These are phyloP conservation scores for Chelonus formosanus DNA, from an alignment of 2,888 invertebrate genomes.

Conservation along the genomic window DNA sequence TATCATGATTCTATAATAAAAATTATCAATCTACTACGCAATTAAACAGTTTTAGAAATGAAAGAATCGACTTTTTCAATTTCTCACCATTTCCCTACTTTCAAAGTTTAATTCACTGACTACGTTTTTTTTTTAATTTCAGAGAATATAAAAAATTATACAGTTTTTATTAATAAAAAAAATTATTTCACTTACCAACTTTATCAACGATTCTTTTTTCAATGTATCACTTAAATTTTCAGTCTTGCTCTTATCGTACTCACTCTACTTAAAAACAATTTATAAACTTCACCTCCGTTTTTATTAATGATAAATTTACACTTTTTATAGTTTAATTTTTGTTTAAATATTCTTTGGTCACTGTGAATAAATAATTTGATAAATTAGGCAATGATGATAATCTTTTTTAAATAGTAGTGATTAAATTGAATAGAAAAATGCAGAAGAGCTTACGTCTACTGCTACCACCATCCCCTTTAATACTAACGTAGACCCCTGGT, in stretches of 20 bases:
- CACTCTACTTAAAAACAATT: too few relatives aligned
- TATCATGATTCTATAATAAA: too few relatives aligned
- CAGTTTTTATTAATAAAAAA: not conserved
- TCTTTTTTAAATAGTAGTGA: not conserved
- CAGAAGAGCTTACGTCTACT: slow-evolving; percentile 35
- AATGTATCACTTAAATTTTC: too few relatives aligned
- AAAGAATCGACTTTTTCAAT: not conserved
- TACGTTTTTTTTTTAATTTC: not conserved
- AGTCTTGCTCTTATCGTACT: too few relatives aligned
- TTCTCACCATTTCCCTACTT: not conserved
- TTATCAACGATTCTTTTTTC: too few relatives aligned
- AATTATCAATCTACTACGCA: not conserved
- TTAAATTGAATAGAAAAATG: not conserved
- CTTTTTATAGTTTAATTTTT: too few relatives aligned
- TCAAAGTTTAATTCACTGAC: not conserved
- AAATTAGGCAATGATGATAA: too few relatives aligned
- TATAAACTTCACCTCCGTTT: too few relatives aligned
- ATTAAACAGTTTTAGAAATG: not conserved
- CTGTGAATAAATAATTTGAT: too few relatives aligned
- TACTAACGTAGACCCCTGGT: slow-evolving; percentile 40
- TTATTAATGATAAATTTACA: too few relatives aligned
- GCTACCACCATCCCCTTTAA: slow-evolving; percentile 43
- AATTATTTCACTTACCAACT: not conserved
- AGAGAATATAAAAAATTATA: not conserved
- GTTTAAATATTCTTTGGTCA: too few relatives aligned